phyloP scores from a whole-genome alignment of 2,888 invertebrate species.

The Hypsopygia costalis region DNA sequence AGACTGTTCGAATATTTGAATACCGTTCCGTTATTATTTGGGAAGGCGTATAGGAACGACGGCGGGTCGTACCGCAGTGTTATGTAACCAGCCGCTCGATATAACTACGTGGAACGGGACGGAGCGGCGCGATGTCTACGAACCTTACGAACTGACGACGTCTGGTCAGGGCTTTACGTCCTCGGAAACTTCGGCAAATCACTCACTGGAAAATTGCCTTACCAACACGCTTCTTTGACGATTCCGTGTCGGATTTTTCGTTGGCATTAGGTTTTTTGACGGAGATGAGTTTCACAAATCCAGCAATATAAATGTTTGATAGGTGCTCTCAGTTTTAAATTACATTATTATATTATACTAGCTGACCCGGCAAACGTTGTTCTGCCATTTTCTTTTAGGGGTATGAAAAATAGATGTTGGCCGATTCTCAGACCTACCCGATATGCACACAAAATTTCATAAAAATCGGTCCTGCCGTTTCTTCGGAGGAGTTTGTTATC shows the following conservation, averaged over 20 bases:
- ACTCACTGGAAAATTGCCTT: slow-evolving; percentile 40
- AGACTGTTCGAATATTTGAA: slow-evolving; percentile 19
- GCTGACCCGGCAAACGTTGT: too few species aligned
- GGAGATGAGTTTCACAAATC: too few species aligned
- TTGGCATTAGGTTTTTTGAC: too few species aligned
- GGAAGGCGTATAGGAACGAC: slow-evolving; percentile 40
- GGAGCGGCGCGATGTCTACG: slow-evolving; percentile 38
- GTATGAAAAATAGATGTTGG: too few species aligned
- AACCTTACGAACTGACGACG: slow-evolving; percentile 24
- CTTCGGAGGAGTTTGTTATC: too few species aligned
- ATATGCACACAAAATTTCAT: too few species aligned
- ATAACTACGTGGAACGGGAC: slow-evolving; percentile 37
- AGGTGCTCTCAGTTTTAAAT: too few species aligned
- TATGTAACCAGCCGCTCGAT: slow-evolving; percentile 70
- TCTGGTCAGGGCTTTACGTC: slow-evolving; percentile 38
- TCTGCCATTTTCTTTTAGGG: too few species aligned
- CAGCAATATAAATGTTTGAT: too few species aligned
- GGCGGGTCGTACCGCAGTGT: slow-evolving; percentile 65
- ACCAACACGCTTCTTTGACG: slow-evolving; percentile 5
- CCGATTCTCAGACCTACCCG: too few species aligned
- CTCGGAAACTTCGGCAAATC: slow-evolving; percentile 28
- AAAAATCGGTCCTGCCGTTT: too few species aligned
- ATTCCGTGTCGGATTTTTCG: slow-evolving; percentile 1
- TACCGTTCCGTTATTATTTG: slow-evolving; percentile 28
- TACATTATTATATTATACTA: too few species aligned